These are phyloP conservation scores for Thymallus thymallus DNA, from an alignment of 2,113 vertebrate genomes.

Conservation along the genomic window DNA sequence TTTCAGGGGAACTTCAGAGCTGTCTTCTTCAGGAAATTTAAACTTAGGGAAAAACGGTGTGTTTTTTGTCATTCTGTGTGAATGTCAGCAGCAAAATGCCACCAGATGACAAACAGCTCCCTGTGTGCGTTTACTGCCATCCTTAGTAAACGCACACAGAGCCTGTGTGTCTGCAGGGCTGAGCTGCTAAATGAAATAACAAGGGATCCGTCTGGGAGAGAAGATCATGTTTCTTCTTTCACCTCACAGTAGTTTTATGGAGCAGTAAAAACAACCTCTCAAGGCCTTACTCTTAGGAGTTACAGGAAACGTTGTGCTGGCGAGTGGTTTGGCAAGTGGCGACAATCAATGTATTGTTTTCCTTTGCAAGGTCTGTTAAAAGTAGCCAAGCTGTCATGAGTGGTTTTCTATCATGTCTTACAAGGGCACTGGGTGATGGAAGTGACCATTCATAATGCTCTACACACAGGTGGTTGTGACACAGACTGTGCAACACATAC, in stretches of 20 bases:
- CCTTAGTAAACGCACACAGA: neutral
- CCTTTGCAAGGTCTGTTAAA: too few species aligned
- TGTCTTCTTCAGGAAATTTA: too few species aligned
- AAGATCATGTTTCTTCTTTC: neutral
- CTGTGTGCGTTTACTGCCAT: neutral
- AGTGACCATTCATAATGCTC: neutral
- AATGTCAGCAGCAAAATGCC: slow-evolving; percentile 4
- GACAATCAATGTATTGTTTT: too few species aligned
- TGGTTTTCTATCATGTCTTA: too few species aligned
- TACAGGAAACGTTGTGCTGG: too few species aligned
- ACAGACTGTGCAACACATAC: too few species aligned
- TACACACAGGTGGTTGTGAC: neutral
- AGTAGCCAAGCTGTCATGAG: too few species aligned
- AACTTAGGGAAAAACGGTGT: neutral
- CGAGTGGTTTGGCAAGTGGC: too few species aligned
- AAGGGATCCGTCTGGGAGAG: neutral
- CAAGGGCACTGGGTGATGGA: too few species aligned
- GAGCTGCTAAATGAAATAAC: neutral
- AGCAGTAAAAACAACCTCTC: neutral
- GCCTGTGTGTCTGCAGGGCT: neutral
- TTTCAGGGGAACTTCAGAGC: too few species aligned
- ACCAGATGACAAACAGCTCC: neutral
- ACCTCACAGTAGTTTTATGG: neutral
- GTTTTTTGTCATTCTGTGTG: neutral
- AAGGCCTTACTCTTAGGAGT: too few species aligned